Base-by-base conservation (phyloP, 1,140 invertebrate genomes). In the Colletes latitarsis region DNA sequence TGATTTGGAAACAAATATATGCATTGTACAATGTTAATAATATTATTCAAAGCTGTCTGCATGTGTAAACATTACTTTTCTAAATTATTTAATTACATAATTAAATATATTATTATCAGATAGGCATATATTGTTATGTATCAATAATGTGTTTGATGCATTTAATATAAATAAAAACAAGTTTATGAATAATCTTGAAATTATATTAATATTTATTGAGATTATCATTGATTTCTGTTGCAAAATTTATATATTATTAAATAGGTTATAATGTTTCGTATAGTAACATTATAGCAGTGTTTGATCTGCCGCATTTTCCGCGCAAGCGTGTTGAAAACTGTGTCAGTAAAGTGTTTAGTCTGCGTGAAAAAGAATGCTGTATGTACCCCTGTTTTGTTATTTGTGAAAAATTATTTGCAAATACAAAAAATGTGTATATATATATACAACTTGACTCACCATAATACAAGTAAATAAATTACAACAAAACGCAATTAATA, bases 21-120 rank as follows among this genome's bases (percentile, higher is more conserved):
- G 43, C 14, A 43, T 21, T 19, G 58, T 30, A 74, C 4, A 78
- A 55, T 53, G n/a, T 30, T 30, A 39, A 39, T 21, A 30, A 43
- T n/a, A 6, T n/a, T 73, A 10, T 46, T 52, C 4, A 46, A 14
- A 17, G n/a, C 17, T 71, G 0, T 49, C 53, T 39, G 4, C 19
- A 53, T 46, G 1, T 62, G 14, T 49, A 71, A 62, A 55, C 70
- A 58, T 64, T 77, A 21, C 52, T 5, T 46, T 62, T 58, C 49
- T 68, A 10, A 21, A 17, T 41, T 17, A 43, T 6, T 30, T 77
- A 84, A 85, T 84, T 85, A 84, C 73, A 52, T 84, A 85, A 85
- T 58, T 9, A 71, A 72, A 10, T 52, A 67, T 77, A n/a, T 77
- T 52, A 43, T 60, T 58, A 4, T 71, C 68, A 62, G 41, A 55